Evolutionary conservation across 2,888 invertebrate genomes (phyloP).

Genomic region (Keiferia lycopersicella): DNA sequence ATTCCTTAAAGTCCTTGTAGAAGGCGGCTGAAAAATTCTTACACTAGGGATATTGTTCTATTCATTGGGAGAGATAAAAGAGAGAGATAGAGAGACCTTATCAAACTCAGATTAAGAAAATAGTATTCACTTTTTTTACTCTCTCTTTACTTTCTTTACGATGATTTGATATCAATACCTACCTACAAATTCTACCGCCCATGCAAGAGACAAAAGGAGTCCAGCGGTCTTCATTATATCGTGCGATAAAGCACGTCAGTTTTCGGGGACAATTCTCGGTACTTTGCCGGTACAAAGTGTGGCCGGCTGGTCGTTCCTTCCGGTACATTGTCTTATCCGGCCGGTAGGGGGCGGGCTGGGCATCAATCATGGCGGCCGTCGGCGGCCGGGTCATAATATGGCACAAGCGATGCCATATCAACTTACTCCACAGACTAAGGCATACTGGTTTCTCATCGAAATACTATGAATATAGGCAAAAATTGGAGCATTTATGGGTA

Average conservation of each 20-base stretch:
- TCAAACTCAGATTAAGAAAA: too few species aligned
- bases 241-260: slow-evolving; percentile 32
- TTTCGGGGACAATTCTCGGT: slow-evolving; percentile 18
- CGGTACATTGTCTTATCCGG: slow-evolving; percentile 71
- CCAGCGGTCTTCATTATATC: slow-evolving; percentile 29
- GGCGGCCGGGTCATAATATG: slow-evolving; percentile 2
- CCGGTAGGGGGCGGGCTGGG: slow-evolving; percentile 45
- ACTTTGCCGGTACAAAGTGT: slow-evolving; percentile 17
- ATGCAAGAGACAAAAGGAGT: slow-evolving; percentile 14
- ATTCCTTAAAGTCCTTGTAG: too few species aligned
- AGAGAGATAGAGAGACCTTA: too few species aligned
- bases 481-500: too few species aligned
- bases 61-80: too few species aligned
- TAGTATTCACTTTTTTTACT: not conserved
- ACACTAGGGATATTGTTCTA: too few species aligned
- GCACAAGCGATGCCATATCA: not conserved
- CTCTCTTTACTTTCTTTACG: too few species aligned
- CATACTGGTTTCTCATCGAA: not conserved
- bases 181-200: not conserved
- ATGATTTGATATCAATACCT: too few species aligned
- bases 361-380: slow-evolving; percentile 48
- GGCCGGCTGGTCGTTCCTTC: slow-evolving; percentile 52
- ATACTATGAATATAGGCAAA: not conserved
- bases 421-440: too few species aligned
- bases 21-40: too few species aligned